These are phyloP conservation scores for Petrophora chlorosata DNA, from an alignment of 2,888 invertebrate genomes.

Conservation along the genomic window DNA sequence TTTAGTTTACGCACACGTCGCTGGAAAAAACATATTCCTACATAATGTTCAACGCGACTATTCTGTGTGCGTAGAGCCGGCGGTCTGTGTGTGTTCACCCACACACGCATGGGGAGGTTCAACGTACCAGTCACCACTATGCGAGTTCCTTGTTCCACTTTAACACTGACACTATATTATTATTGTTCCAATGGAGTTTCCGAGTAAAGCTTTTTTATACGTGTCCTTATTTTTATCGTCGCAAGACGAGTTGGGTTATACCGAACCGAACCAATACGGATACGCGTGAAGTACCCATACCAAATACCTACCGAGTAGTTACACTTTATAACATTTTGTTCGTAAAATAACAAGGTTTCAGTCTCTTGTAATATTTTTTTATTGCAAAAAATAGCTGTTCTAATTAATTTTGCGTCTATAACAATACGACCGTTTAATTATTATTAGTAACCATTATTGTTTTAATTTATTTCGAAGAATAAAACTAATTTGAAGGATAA, in stretches of 20 bases:
- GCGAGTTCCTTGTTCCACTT: constrained; percentile 84
- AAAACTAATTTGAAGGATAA: constrained; percentile 7
- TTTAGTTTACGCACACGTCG: constrained; percentile 50
- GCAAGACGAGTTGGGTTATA: constrained; percentile 23
- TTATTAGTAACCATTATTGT: neutral
- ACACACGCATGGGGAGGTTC: constrained; percentile 69
- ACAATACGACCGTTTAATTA: constrained; percentile 3
- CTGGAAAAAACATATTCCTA: constrained; percentile 12
- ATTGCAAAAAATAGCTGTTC: constrained; percentile 23
- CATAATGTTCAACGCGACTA: constrained; percentile 25
- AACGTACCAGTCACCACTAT: constrained; percentile 80
- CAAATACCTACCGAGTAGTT: neutral
- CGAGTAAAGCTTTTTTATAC: constrained; percentile 54
- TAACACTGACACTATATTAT: constrained; percentile 80
- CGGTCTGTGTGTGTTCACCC: constrained; percentile 47
- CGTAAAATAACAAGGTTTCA: constrained; percentile 1
- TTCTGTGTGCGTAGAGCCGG: constrained; percentile 39
- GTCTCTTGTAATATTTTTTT: neutral
- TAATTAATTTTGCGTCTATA: constrained; percentile 11
- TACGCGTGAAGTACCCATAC: neutral
- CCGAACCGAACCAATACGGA: constrained; percentile 17
- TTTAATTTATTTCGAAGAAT: constrained; percentile 12
- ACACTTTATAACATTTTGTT: neutral
- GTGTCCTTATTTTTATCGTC: constrained; percentile 49
- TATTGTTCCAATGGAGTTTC: constrained; percentile 78